A percentile compares a stretch with the other conserved stretches of the same genome.
These are phyloP conservation scores for Euspilapteryx auroguttella DNA, from an alignment of 2,888 invertebrate genomes.

Conservation along the genomic window DNA sequence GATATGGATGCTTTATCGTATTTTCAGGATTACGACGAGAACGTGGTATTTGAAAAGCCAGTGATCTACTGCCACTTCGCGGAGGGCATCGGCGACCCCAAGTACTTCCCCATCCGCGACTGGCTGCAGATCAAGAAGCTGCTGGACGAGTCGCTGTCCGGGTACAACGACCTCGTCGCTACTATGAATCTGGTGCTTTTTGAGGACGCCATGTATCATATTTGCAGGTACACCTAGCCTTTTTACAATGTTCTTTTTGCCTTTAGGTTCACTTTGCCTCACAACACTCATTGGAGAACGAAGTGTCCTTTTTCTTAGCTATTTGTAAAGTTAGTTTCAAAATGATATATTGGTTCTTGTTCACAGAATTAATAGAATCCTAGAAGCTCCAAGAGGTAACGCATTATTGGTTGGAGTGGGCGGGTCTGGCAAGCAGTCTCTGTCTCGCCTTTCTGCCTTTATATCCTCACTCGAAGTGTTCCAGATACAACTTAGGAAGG, in stretches of 20 bases:
- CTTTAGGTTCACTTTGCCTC: too few species aligned
- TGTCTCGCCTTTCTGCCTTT: constrained; percentile 85
- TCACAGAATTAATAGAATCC: constrained; percentile 87
- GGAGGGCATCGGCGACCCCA: constrained; percentile 87
- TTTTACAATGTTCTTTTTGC: not conserved
- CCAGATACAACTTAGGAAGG: constrained; percentile 89
- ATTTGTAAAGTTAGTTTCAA: too few species aligned
- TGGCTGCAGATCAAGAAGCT: constrained; percentile 73
- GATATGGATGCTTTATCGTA: too few species aligned
- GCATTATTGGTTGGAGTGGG: constrained; percentile 92
- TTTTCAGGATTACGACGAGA: constrained; percentile 77
- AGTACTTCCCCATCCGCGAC: constrained; percentile 78
- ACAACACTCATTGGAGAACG: too few species aligned
- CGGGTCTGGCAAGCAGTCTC: constrained; percentile 92
- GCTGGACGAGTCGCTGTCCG: constrained; percentile 76
- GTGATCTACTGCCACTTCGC: constrained; percentile 93
- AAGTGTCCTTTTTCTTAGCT: too few species aligned
- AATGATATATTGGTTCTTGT: too few species aligned
- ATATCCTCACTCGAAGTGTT: constrained; percentile 92
- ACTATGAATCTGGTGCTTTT: constrained; percentile 94
- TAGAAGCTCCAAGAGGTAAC: constrained; percentile 91
- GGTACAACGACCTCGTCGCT: constrained; percentile 87
- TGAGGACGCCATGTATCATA: constrained; percentile 92
- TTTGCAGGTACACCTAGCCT: constrained; percentile 65
- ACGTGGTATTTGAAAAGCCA: constrained; percentile 70